Conservation (phyloP, 2,888 invertebrate species). For the Tortrix viridana region DNA sequence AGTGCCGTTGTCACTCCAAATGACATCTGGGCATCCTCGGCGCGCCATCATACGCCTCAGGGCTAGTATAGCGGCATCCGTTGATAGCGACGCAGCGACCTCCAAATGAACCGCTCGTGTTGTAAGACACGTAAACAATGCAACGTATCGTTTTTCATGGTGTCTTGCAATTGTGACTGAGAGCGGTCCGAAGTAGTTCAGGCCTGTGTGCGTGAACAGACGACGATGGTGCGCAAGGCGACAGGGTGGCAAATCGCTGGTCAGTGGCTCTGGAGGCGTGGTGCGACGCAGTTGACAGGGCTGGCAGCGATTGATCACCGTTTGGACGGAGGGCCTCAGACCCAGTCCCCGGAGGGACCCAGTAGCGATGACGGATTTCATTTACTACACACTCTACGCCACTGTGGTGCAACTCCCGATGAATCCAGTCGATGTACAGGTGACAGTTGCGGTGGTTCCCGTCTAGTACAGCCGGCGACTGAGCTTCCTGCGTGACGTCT, state of each 20-base stretch:
- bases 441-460: not conserved
- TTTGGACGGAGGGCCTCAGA: constrained; percentile 38
- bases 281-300: constrained; percentile 34
- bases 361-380: constrained; percentile 43
- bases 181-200: constrained; percentile 42
- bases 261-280: constrained; percentile 31
- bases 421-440: not conserved
- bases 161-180: constrained; percentile 37
- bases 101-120: not conserved
- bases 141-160: constrained; percentile 20
- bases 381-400: constrained; percentile 38
- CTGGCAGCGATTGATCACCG: constrained; percentile 30
- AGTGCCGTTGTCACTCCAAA: constrained; percentile 2
- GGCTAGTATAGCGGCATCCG: not conserved
- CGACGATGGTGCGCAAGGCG: constrained; percentile 23
- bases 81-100: not conserved
- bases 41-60: not conserved
- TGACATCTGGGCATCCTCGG: not conserved
- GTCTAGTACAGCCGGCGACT: not conserved
- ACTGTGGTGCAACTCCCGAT: not conserved
- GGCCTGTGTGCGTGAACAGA: constrained; percentile 36
- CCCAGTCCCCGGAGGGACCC: constrained; percentile 41
- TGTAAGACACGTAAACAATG: not conserved
- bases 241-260: constrained; percentile 37
- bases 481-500: not conserved